These are phyloP conservation scores for Drosophila barbarae DNA, from an alignment of 2,888 invertebrate species.

Conservation along the genomic window DNA sequence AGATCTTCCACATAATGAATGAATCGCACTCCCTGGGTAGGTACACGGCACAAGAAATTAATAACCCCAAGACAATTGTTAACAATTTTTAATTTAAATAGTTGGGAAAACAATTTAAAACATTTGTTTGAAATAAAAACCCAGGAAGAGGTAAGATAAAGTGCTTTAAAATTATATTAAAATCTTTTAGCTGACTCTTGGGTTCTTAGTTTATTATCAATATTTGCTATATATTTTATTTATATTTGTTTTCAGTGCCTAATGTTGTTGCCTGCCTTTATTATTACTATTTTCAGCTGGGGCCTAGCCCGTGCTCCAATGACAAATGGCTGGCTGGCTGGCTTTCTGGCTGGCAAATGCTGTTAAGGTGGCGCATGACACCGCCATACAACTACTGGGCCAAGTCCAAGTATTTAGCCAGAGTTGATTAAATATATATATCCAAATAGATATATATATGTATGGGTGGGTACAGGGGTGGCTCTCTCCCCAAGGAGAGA, in stretches of 20 bases:
- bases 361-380: conserved; percentile 76
- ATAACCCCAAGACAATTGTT: neutral
- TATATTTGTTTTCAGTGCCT: neutral
- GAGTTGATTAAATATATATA: conserved; percentile 33
- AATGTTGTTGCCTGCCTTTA: conserved; percentile 7
- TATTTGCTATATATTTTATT: neutral
- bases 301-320: conserved; percentile 35
- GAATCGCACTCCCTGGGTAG: conserved; percentile 53
- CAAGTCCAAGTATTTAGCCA: conserved; percentile 56
- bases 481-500: conserved; percentile 7
- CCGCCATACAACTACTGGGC: conserved; percentile 64
- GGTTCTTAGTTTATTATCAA: neutral
- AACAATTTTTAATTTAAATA: neutral
- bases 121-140: neutral
- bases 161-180: rapidly evolving
- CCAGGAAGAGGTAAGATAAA: neutral
- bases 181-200: neutral
- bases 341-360: conserved; percentile 71
- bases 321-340: conserved; percentile 36
- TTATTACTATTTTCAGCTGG: conserved; percentile 24
- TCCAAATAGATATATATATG: neutral
- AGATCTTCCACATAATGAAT: conserved; percentile 66
- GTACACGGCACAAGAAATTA: conserved; percentile 16
- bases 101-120: neutral
- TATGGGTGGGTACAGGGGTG: conserved; percentile 13